Evolutionary conservation across 2,888 invertebrate genomes (phyloP), one percentile per base, ranked within the genome.

Genomic region (Dolichopus griseipennis): DNA sequence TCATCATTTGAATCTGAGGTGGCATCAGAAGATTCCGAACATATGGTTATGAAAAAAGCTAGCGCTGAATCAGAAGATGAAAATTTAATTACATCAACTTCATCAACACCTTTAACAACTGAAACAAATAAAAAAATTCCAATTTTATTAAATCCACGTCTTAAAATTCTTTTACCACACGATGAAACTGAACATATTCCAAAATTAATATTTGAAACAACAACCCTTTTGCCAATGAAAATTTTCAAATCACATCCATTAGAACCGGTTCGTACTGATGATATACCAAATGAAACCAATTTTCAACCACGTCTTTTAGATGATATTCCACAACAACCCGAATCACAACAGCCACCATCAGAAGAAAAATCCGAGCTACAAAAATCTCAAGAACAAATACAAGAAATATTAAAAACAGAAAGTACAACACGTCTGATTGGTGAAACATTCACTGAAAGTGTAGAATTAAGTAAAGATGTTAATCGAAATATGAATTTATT

Each of bases 31-130:
- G 64, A 71, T 43, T 52, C 52, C 4, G 68, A 70, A 12, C 73
- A 74, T 41, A 64, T 69, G 22, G 71, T 71, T 3, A 70, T 72
- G n/a, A 73, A 74, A 64, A 73, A 74, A n/a, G 69, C 67, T 12
- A 72, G 71, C 5, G 69, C 71, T n/a, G 70, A 72, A 18, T 43
- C 61, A 27, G 41, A 71, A 7, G 18, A 27, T 1, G 43, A 15
- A 65, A 61, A 62, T 33, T 61, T 22, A 34, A 18, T 61, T 10
- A 15, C 21, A 9, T 33, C 52, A 15, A 18, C n/a, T 18, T 18
- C 1, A 18, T 10, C 37, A 15, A n/a, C n/a, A 27, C 27, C 27
- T 4, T 27, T 5, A 27, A 27, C 27, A 27, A 27, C 27, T 27
- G 5, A 27, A 27, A 27, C 3, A 27, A 5, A 4, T 18, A 52